Conservation (phyloP, 2,797 vertebrate species). For the Sebastes variabilis region DNA sequence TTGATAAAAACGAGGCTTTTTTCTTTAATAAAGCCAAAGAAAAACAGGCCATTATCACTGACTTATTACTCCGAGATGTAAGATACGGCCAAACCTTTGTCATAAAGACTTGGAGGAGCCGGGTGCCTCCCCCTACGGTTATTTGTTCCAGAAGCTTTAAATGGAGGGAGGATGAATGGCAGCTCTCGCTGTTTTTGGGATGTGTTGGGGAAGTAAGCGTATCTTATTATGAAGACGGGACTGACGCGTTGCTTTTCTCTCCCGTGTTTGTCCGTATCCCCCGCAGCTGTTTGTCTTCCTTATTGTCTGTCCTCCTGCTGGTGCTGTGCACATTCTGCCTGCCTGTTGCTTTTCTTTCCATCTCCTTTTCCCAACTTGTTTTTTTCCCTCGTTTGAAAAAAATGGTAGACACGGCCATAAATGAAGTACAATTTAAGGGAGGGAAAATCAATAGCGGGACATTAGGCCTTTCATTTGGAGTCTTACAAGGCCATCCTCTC, state of each 20-base stretch:
- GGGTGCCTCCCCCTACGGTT: constrained; percentile 5
- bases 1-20: constrained; percentile 40
- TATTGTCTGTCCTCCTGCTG: constrained; percentile 48
- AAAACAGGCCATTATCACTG: constrained; percentile 53
- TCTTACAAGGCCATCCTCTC: constrained; percentile 69
- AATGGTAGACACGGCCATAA: constrained; percentile 65
- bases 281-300: constrained; percentile 56
- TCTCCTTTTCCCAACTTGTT: constrained; percentile 6
- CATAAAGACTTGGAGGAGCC: constrained; percentile 26
- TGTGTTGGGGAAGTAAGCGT: constrained; percentile 44
- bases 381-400: constrained; percentile 10
- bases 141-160: constrained; percentile 59
- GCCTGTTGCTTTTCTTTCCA: constrained; percentile 29
- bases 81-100: constrained; percentile 54
- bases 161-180: constrained; percentile 40
- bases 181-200: constrained; percentile 34
- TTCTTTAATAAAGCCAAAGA: constrained; percentile 56
- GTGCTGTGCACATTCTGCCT: constrained; percentile 22
- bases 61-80: constrained; percentile 61
- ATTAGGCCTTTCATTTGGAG: constrained; percentile 81
- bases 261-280: constrained; percentile 32
- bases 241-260: constrained; percentile 37
- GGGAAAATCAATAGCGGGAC: constrained; percentile 78
- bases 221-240: constrained; percentile 37
- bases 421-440: constrained; percentile 80